Conservation (phyloP, 2,888 invertebrate species). For the Thereva unica region DNA sequence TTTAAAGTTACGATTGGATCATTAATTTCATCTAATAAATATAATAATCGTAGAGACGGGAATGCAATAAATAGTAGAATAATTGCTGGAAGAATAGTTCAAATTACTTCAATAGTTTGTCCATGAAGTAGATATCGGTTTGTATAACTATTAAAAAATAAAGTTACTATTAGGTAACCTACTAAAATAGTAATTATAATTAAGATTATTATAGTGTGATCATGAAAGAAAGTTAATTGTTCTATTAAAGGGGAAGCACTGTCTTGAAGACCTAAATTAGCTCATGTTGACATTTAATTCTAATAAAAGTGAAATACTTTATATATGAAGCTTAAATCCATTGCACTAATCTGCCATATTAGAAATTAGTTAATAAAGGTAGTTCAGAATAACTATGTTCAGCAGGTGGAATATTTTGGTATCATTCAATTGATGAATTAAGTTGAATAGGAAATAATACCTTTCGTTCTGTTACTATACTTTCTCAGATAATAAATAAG, state of each 20-base stretch:
- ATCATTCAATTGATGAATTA: constrained; percentile 67
- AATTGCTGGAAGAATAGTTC: constrained; percentile 66
- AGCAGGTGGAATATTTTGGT: constrained; percentile 62
- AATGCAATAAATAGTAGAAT: constrained; percentile 67
- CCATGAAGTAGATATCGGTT: constrained; percentile 64
- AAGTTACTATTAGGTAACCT: constrained; percentile 61
- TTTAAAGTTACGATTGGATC: constrained; percentile 64
- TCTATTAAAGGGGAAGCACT: constrained; percentile 67
- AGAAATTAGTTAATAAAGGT: constrained; percentile 65
- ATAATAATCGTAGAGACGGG: constrained; percentile 65
- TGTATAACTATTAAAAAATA: constrained; percentile 64
- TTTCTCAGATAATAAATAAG: constrained; percentile 62
- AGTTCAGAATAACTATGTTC: constrained; percentile 66
- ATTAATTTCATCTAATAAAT: constrained; percentile 67
- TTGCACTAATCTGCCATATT: constrained; percentile 67
- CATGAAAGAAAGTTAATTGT: constrained; percentile 69
- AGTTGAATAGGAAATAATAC: constrained; percentile 60
- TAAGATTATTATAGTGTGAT: constrained; percentile 66
- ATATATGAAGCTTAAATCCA: constrained; percentile 71
- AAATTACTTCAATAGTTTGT: constrained; percentile 68
- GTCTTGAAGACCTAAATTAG: constrained; percentile 65
- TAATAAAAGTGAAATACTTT: constrained; percentile 67
- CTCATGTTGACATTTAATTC: constrained; percentile 64
- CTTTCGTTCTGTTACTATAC: constrained; percentile 61
- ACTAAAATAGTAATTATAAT: constrained; percentile 66